These are phyloP conservation scores for Eurytoma adleriae DNA, from an alignment of 2,888 invertebrate genomes.

Conservation along the genomic window DNA sequence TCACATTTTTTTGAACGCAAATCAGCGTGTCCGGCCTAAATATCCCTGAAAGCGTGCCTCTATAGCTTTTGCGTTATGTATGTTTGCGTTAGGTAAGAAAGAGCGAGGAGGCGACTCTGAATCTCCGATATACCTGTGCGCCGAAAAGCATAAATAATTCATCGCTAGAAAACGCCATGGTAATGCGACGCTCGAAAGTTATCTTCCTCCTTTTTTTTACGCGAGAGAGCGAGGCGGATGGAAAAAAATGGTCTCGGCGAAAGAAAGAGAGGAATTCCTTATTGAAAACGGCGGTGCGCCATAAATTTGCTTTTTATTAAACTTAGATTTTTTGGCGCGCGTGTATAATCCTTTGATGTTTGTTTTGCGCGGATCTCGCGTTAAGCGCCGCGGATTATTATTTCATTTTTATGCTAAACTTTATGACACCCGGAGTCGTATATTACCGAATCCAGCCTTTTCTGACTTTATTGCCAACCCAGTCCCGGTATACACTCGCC, in stretches of 20 bases:
- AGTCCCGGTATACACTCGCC: not conserved
- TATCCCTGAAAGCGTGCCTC: not conserved
- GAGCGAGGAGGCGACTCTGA: conserved; percentile 31
- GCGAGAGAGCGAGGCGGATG: not conserved
- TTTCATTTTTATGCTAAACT: conserved; percentile 55
- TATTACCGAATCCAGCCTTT: conserved; percentile 34
- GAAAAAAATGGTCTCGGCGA: conserved; percentile 27
- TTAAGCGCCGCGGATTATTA: conserved; percentile 43
- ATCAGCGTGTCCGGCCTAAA: conserved; percentile 14
- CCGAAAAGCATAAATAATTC: conserved; percentile 56
- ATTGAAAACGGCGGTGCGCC: conserved; percentile 52
- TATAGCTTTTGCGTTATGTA: not conserved
- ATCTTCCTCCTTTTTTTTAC: conserved; percentile 23
- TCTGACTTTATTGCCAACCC: not conserved
- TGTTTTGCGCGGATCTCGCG: conserved; percentile 39
- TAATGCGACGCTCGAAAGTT: conserved; percentile 49
- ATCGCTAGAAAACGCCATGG: conserved; percentile 55
- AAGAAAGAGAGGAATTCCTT: conserved; percentile 26
- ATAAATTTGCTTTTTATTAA: conserved; percentile 57
- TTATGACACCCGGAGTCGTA: conserved; percentile 35
- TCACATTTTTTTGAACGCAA: too few relatives aligned
- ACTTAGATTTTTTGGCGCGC: conserved; percentile 41
- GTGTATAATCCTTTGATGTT: conserved; percentile 45
- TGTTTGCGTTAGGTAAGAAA: not conserved
- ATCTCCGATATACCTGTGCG: conserved; percentile 36